Percentiles rank a stretch among this genome's conserved stretches.
phyloP scores from a whole-genome alignment of 2,113 vertebrate species.

The Lates calcarifer region DNA sequence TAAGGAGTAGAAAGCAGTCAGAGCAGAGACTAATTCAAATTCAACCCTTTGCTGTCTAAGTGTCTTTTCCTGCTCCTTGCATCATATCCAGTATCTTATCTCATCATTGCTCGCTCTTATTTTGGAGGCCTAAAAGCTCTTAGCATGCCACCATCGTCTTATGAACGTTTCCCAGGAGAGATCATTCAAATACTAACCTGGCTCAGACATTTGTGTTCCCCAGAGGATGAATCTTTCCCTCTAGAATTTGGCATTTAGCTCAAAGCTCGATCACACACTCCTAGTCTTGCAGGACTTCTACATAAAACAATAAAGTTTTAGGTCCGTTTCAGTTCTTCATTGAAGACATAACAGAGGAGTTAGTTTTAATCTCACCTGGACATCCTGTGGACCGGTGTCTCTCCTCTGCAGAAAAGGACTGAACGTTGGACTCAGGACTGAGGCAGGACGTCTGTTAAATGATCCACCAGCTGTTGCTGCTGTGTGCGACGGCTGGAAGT shows the following conservation, averaged over 20 bases:
- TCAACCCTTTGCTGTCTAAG: too few species aligned
- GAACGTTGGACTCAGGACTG: not conserved
- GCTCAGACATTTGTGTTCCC: not conserved
- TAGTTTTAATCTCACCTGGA: conserved; percentile 19
- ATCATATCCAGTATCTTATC: too few species aligned
- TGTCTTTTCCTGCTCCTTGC: too few species aligned
- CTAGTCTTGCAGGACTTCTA: not conserved
- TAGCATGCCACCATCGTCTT: too few species aligned
- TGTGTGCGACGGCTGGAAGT: conserved; percentile 31
- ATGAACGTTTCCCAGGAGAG: too few species aligned
- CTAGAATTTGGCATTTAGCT: not conserved
- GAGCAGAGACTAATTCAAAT: too few species aligned
- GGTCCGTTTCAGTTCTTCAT: not conserved
- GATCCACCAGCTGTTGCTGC: conserved; percentile 48
- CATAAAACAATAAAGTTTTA: not conserved
- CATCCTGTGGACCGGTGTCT: not conserved
- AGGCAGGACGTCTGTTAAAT: conserved; percentile 16
- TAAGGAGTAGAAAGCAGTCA: too few species aligned
- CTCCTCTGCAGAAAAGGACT: not conserved
- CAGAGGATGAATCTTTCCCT: not conserved
- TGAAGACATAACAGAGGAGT: not conserved
- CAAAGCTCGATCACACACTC: not conserved
- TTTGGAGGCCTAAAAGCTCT: too few species aligned
- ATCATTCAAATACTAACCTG: too few species aligned
- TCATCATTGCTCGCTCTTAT: too few species aligned